These are phyloP conservation scores for Oegoconia quadripuncta DNA, from an alignment of 2,888 invertebrate genomes.

Conservation along the genomic window DNA sequence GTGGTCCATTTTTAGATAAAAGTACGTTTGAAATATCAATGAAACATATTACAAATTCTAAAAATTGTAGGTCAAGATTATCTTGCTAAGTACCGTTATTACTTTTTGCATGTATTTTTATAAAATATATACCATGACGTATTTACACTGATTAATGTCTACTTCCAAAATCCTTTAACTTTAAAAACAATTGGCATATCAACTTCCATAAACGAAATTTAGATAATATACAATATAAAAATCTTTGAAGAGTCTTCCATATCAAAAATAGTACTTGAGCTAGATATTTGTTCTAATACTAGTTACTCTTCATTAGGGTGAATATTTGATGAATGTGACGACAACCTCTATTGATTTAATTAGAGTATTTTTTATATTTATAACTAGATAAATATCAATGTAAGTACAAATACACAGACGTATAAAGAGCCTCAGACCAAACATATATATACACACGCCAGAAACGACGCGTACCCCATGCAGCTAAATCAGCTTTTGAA, in stretches of 20 bases:
- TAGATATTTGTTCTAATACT: conserved; percentile 52
- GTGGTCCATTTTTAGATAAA: conserved; percentile 63
- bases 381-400: no score
- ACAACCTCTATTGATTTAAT: no score
- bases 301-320: conserved; percentile 48
- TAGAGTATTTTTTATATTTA: no score
- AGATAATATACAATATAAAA: conserved; percentile 45
- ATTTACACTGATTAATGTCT: conserved; percentile 69
- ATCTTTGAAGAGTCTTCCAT: conserved; percentile 75
- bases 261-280: conserved; percentile 73
- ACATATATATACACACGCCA: no score
- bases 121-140: conserved; percentile 71
- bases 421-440: no score
- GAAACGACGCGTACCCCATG: no score
- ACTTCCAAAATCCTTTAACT: conserved; percentile 66
- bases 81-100: conserved; percentile 56
- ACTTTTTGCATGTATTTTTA: conserved; percentile 76
- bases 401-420: no score
- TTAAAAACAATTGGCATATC: conserved; percentile 76
- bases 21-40: conserved; percentile 69
- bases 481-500: no score
- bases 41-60: conserved; percentile 68
- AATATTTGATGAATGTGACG: conserved; percentile 40
- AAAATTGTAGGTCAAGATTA: conserved; percentile 53
- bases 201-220: conserved; percentile 73